phyloP scores from a whole-genome alignment of 2,888 invertebrate species.

The Polydrusus tereticollis region DNA sequence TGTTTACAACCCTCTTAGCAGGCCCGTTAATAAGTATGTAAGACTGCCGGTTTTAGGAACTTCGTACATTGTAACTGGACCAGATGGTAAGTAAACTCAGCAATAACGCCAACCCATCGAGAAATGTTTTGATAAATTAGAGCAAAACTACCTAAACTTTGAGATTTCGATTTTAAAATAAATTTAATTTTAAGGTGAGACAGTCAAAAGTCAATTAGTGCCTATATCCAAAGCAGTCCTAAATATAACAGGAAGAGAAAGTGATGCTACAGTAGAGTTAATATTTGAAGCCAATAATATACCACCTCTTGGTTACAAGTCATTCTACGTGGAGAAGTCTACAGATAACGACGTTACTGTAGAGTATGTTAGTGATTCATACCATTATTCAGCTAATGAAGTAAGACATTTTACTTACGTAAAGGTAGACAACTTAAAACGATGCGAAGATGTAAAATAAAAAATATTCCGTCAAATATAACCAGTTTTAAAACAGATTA shows the following conservation, averaged over 20 bases:
- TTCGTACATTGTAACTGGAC: conserved; percentile 73
- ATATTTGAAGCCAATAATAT: conserved; percentile 76
- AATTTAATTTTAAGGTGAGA: conserved; percentile 45
- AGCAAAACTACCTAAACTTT: too few species aligned
- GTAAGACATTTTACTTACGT: too few species aligned
- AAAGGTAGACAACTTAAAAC: too few species aligned
- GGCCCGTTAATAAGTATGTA: conserved; percentile 71
- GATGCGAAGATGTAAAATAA: too few species aligned
- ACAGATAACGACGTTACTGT: not conserved
- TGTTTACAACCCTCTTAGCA: conserved; percentile 84
- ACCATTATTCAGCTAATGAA: not conserved
- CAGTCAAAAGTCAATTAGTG: conserved; percentile 19
- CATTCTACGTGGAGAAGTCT: conserved; percentile 69
- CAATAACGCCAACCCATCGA: too few species aligned
- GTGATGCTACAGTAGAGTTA: conserved; percentile 75
- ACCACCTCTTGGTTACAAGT: conserved; percentile 77
- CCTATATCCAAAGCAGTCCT: conserved; percentile 71
- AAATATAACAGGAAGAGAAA: conserved; percentile 74
- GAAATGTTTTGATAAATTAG: not conserved
- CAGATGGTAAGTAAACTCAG: conserved; percentile 68
- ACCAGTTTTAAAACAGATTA: too few species aligned
- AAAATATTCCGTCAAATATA: too few species aligned
- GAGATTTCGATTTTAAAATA: too few species aligned
- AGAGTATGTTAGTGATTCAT: conserved; percentile 16
- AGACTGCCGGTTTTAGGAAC: conserved; percentile 73